phyloP scores from a whole-genome alignment of 1,140 invertebrate genomes.

The Drosophila varians region DNA sequence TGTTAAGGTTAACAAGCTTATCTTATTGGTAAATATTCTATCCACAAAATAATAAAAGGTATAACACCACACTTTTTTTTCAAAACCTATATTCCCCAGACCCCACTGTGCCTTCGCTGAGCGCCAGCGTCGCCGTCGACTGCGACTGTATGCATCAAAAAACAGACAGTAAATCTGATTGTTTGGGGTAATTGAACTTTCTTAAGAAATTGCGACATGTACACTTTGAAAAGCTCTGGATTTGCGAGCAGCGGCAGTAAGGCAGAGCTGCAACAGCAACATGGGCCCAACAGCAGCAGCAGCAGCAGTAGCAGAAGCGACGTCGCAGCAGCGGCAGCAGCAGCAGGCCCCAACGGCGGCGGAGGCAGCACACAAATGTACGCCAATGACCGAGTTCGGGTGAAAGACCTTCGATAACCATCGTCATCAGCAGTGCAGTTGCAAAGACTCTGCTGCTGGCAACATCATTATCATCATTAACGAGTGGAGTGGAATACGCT shows the following conservation, averaged over 20 bases:
- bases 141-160: slow-evolving; percentile 81
- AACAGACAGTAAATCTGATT: slow-evolving; percentile 84
- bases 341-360: slow-evolving; percentile 5
- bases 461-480: slow-evolving; percentile 68
- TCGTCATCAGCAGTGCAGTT: slow-evolving; percentile 70
- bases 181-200: slow-evolving; percentile 84
- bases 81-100: not conserved
- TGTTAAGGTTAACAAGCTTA: no score
- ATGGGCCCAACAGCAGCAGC: slow-evolving; percentile 25
- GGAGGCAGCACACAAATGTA: slow-evolving; percentile 80
- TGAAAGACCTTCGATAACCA: slow-evolving; percentile 84
- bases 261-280: slow-evolving; percentile 60
- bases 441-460: slow-evolving; percentile 65
- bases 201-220: slow-evolving; percentile 84
- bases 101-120: slow-evolving; percentile 23
- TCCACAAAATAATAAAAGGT: no score
- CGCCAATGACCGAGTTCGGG: slow-evolving; percentile 84
- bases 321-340: slow-evolving; percentile 30
- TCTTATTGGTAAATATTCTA: no score
- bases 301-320: slow-evolving; percentile 19
- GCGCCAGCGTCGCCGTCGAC: slow-evolving; percentile 26
- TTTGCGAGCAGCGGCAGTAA: slow-evolving; percentile 73
- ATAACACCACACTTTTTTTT: no score
- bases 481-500: slow-evolving; percentile 59
- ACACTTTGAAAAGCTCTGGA: slow-evolving; percentile 84